Base-by-base conservation (phyloP, 1,140 invertebrate species). In the Leguminivora glycinivorella region DNA sequence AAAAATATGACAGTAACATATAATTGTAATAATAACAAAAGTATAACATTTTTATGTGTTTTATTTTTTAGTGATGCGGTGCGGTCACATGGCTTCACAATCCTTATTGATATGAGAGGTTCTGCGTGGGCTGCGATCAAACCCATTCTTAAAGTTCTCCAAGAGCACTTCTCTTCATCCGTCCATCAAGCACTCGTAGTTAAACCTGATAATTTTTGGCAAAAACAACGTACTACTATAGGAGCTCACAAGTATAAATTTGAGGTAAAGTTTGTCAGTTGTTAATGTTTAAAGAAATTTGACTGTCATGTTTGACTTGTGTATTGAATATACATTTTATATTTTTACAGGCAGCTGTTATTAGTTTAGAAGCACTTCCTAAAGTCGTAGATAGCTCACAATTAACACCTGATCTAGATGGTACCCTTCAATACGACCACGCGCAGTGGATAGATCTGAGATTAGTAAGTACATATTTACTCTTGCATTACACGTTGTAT, bases 151-250 rank as follows among this genome's bases (percentile, higher is more conserved):
- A 99, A 99, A 94, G 97, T 98, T 78, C 93, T 99, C 74, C 98
- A 98, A 93, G 98, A 99, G 88, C 96, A 98, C 91, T 99, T 98
- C 92, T 95, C 98, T 79, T 94, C 94, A 75, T 96, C 95, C 76
- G 95, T 98, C 78, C 96, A 98, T 87, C 95, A 96, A 86, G 98
- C 97, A 72, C 97, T 98, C 82, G 98, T 99, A 85, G 98, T 99
- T 75, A 99, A 99, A 92, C 98, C 98, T 76, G 98, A 99, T 83
- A 99, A 98, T 88, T 99, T 99, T 93, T 99, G 98, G 98, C 98
- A 99, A 92, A 99, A 99, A 92, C 98, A 99, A 92, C 95, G 98
- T 82, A 99, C 98, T 78, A 98, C 97, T 68, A 94, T 99, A 82
- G 98, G 96, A 79, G 98, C 97, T 92, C 96, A 98, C 87, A 99